Conservation (phyloP, 2,113 vertebrate species). For the Tragulus kanchil region DNA sequence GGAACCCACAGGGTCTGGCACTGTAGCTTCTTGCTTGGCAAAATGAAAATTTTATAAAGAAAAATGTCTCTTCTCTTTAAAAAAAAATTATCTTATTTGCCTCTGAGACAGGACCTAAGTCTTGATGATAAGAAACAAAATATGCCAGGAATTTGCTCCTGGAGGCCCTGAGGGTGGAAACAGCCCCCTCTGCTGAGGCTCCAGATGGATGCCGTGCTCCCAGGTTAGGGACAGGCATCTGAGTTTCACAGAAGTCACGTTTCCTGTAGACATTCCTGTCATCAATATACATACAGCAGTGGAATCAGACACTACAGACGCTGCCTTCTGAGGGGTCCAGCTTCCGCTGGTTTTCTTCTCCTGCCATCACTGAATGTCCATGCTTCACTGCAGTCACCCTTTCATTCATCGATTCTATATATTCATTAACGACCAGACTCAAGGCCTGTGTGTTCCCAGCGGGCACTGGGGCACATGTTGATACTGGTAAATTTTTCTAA, state of each 20-base stretch:
- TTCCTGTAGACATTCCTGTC: background rate
- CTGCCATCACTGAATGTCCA: background rate
- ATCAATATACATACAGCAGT: background rate
- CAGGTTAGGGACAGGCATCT: too few relatives aligned
- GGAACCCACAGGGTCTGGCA: background rate
- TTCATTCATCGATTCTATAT: background rate
- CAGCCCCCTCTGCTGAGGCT: background rate
- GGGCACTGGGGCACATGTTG: background rate
- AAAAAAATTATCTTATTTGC: background rate
- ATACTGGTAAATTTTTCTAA: too few relatives aligned
- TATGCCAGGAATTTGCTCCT: background rate
- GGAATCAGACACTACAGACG: background rate
- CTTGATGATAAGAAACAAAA: background rate
- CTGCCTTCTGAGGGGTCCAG: background rate
- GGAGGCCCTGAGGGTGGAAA: background rate
- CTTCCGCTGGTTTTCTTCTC: background rate
- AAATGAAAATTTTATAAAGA: slow-evolving; percentile 45
- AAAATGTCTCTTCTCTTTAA: background rate
- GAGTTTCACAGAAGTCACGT: background rate
- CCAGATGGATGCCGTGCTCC: rapidly evolving
- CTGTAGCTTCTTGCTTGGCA: slow-evolving; percentile 7
- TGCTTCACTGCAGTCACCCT: background rate
- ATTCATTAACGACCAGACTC: background rate
- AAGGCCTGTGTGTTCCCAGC: background rate
- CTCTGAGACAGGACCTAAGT: background rate